These are phyloP conservation scores for Platerodrilus igneus DNA, from an alignment of 2,888 invertebrate genomes.

Conservation along the genomic window DNA sequence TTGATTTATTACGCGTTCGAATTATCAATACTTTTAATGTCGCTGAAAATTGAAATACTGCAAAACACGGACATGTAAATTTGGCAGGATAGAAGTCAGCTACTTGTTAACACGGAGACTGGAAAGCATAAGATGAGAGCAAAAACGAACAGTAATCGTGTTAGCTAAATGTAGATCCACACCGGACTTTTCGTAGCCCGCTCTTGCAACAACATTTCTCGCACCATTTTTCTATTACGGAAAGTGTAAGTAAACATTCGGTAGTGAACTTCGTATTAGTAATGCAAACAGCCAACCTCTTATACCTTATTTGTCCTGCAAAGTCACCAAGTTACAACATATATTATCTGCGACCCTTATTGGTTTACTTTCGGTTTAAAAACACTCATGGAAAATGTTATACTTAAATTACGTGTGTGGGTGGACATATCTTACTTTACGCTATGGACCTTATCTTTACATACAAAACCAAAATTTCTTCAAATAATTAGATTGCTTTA, in stretches of 20 bases:
- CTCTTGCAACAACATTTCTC: constrained; percentile 41
- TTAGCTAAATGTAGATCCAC: constrained; percentile 30
- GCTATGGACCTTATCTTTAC: too few species aligned
- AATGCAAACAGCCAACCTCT: constrained; percentile 42
- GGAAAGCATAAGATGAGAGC: too few species aligned
- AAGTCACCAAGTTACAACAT: constrained; percentile 12
- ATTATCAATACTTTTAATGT: constrained; percentile 29
- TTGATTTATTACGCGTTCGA: constrained; percentile 24
- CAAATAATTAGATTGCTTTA: too few species aligned
- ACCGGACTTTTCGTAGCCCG: constrained; percentile 27
- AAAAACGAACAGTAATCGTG: constrained; percentile 29
- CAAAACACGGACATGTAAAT: constrained; percentile 22
- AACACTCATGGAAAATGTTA: too few species aligned
- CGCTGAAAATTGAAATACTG: constrained; percentile 33
- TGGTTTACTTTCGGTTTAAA: too few species aligned
- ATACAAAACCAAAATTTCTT: too few species aligned
- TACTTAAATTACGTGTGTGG: too few species aligned
- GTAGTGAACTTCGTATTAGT: constrained; percentile 40
- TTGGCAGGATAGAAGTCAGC: constrained; percentile 13
- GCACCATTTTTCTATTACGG: constrained; percentile 44
- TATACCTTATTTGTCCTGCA: constrained; percentile 19
- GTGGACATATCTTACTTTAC: too few species aligned
- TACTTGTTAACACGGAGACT: constrained; percentile 12
- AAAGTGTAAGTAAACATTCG: constrained; percentile 47
- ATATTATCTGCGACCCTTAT: neutral